Evolutionary conservation across 2,113 vertebrate species (phyloP).

Genomic region (Origma solitaria): DNA sequence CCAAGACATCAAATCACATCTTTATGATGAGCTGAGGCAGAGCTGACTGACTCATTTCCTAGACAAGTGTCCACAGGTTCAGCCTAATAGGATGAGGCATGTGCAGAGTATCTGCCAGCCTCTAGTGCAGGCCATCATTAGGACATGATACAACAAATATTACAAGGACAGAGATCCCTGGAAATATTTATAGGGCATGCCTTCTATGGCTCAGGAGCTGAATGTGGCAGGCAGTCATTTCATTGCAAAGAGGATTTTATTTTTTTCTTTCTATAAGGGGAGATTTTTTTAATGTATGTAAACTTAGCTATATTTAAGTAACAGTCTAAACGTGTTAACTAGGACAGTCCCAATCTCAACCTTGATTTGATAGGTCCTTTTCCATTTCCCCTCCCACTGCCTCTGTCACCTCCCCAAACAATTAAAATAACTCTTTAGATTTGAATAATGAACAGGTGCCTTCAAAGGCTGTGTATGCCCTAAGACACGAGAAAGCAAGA

Average conservation of each 20-base stretch:
- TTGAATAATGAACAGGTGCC: neutral
- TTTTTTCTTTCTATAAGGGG: neutral
- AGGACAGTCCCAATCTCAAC: rapidly evolving
- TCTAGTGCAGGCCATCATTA: neutral
- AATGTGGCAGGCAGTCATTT: neutral
- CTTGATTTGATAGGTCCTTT: neutral
- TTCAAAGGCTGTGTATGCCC: neutral
- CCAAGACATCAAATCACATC: neutral
- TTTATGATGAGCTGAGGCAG: neutral
- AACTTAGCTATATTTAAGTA: neutral
- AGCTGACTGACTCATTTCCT: neutral
- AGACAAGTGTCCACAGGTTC: neutral
- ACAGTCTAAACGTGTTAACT: neutral
- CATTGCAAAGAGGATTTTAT: neutral
- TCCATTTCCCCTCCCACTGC: neutral
- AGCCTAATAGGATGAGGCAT: neutral
- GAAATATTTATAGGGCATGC: neutral
- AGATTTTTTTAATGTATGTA: neutral
- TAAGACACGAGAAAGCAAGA: neutral
- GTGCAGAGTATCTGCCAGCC: neutral
- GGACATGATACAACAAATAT: neutral
- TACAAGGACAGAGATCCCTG: neutral
- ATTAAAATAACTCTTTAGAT: neutral
- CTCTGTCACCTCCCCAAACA: neutral
- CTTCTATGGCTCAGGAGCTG: neutral